These are phyloP conservation scores for Macquaria australasica DNA, from an alignment of 2,113 vertebrate species.

Conservation along the genomic window DNA sequence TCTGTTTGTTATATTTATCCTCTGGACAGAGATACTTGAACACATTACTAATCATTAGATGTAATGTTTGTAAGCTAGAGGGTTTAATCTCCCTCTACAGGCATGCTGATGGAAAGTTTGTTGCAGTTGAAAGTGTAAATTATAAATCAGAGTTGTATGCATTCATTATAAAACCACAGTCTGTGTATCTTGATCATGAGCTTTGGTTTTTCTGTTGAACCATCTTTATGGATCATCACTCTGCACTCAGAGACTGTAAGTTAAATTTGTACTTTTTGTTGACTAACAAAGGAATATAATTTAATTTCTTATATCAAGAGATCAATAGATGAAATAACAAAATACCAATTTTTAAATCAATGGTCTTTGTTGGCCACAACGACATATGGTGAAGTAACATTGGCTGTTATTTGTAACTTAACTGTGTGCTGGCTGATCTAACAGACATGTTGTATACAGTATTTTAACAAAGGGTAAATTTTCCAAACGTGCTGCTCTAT, in stretches of 20 bases:
- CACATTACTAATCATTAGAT: conserved; percentile 44
- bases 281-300: neutral
- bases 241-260: conserved; percentile 21
- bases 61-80: conserved; percentile 34
- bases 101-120: conserved; percentile 59
- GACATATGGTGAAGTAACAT: neutral
- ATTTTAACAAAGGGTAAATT: neutral
- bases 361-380: neutral
- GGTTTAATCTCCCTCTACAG: conserved; percentile 39
- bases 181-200: neutral
- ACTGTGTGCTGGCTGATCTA: neutral
- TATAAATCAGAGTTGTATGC: conserved; percentile 53
- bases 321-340: conserved; percentile 7
- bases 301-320: neutral
- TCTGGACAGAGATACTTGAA: conserved; percentile 29
- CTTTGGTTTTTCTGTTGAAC: conserved; percentile 16
- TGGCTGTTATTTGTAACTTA: neutral
- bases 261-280: conserved; percentile 13
- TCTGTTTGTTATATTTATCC: conserved; percentile 44
- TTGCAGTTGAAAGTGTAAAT: conserved; percentile 58
- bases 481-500: conserved; percentile 1
- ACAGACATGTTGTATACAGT: neutral
- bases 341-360: neutral
- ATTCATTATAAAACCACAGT: conserved; percentile 15
- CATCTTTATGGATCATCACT: conserved; percentile 23